phyloP scores from a whole-genome alignment of 2,113 vertebrate genomes.

The Podarcis muralis region DNA sequence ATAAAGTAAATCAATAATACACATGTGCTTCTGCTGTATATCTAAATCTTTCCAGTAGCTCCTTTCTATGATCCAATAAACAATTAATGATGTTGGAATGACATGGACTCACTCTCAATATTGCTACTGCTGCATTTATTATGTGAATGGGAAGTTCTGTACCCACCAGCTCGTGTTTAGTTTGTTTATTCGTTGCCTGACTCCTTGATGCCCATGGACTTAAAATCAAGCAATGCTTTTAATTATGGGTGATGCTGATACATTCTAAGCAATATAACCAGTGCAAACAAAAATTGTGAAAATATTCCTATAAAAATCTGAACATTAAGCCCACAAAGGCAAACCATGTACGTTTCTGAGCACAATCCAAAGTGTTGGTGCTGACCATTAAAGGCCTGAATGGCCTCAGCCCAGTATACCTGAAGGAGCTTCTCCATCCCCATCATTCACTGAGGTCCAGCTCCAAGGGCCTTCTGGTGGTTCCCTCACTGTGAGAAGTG shows the following conservation, averaged over 20 bases:
- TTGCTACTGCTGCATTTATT: neutral
- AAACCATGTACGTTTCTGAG: neutral
- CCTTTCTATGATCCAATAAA: neutral
- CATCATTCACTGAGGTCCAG: no score
- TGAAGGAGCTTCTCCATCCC: no score
- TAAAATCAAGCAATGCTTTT: neutral
- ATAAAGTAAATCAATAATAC: slow-evolving; percentile 16
- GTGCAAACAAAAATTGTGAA: neutral
- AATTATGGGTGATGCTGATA: neutral
- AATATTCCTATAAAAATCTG: neutral
- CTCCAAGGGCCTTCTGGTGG: no score
- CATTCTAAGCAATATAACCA: neutral
- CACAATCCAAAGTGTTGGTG: no score
- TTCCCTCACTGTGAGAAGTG: no score
- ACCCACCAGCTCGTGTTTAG: neutral
- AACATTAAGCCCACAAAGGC: neutral
- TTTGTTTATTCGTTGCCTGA: neutral
- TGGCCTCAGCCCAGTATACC: no score
- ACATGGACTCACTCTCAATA: neutral
- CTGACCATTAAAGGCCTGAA: no score
- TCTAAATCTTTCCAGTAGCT: neutral
- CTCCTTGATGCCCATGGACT: neutral
- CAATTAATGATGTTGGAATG: neutral
- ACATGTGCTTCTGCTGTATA: neutral
- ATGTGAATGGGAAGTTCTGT: neutral